Base-by-base conservation (phyloP, 2,888 invertebrate species). In the Mechanitis messenoides region DNA sequence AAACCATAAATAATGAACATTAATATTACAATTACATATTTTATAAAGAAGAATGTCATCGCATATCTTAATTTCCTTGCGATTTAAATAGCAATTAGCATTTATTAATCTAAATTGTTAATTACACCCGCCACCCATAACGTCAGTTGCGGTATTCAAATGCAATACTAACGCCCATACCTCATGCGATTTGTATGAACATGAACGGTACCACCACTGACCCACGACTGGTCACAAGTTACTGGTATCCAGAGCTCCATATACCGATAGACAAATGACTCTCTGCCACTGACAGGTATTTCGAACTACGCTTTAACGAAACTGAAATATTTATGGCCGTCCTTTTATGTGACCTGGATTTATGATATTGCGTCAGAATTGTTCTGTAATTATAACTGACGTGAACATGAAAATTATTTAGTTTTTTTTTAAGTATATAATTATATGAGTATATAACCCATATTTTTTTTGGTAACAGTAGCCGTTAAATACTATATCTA, bases 101-200 rank as follows among this genome's bases (percentile, higher is more conserved):
- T 55, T 58, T 55, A 63, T 45, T 53, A 56, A 45, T n/a, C 33
- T 45, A 12, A 45, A 28, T 53, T 33, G 45, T 59, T 33, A 58
- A 58, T 58, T 63, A n/a, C 12, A 20, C 2, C n/a, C 20, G 3
- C 3, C 12, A 20, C n/a, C 12, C 28, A 47, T 28, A 47, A 47
- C 7, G 6, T 20, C 3, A n/a, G n/a, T 47, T 47, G n/a, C 47
- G 47, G 28, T 47, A n/a, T 47, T 20, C 6, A 47, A 28, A n/a
- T 47, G 20, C 47, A 47, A 6, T 20, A 28, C 47, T 20, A 20
- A 20, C 47, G 35, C 3, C 35, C 68, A 76, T 80, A 78, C 77
- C 73, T 80, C 80, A 80, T 70, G 68, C 64, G 68, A 69, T 65
- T 72, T 74, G 74, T 72, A 75, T 71, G 72, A 72, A 79, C 79